phyloP scores from a whole-genome alignment of 1,140 invertebrate species.

The Drosophila dunni region DNA sequence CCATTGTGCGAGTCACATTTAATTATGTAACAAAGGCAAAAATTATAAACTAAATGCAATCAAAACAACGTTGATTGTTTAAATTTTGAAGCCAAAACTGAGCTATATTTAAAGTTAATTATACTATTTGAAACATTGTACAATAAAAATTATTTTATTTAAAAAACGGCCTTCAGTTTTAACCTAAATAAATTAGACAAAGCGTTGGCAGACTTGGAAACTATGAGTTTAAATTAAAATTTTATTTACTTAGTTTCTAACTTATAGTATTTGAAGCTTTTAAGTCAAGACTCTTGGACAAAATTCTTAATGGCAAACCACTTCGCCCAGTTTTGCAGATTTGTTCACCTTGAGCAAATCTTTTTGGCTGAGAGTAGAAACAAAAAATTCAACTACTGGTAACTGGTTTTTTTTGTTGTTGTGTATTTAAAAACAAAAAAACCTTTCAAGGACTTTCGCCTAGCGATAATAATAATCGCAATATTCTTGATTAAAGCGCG shows the following conservation, averaged over 20 bases:
- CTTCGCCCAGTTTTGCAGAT: constrained; percentile 14
- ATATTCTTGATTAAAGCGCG: constrained; percentile 34
- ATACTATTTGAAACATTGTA: no score
- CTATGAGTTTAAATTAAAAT: no score
- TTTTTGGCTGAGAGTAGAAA: constrained; percentile 18
- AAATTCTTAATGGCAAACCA: constrained; percentile 25
- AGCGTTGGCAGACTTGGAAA: no score
- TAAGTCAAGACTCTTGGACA: constrained; percentile 2
- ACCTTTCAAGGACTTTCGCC: constrained; percentile 54
- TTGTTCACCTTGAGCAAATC: constrained; percentile 35
- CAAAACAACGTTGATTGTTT: constrained; percentile 19
- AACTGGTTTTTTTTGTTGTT: constrained; percentile 39
- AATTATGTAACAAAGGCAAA: constrained; percentile 50
- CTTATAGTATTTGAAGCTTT: constrained; percentile 6
- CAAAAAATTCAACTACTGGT: background rate
- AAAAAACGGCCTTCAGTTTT: no score
- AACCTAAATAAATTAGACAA: no score
- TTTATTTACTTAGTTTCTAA: background rate
- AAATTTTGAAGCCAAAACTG: background rate
- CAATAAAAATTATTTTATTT: no score
- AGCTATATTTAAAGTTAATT: background rate
- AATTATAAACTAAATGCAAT: constrained; percentile 41
- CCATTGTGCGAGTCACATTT: constrained; percentile 31
- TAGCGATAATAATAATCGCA: constrained; percentile 32
- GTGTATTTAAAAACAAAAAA: constrained; percentile 11